phyloP scores from a whole-genome alignment of 2,113 vertebrate species.

The Fulica atra region DNA sequence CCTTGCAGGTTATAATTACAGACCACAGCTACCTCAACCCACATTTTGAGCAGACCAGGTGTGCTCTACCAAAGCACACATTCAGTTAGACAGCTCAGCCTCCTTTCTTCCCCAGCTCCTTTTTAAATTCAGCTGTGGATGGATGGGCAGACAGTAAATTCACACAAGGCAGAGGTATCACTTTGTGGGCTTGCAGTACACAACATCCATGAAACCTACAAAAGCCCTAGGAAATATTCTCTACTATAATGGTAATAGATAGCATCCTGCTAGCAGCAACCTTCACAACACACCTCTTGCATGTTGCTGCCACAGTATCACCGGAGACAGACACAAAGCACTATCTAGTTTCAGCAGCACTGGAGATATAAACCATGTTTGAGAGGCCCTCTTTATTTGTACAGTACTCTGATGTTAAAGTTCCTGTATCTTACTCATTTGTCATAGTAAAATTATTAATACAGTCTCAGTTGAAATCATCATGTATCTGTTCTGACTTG shows the following conservation, averaged over 20 bases:
- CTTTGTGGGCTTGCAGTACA: not conserved
- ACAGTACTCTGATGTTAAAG: not conserved
- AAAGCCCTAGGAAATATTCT: not conserved
- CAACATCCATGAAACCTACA: not conserved
- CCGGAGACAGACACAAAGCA: not conserved
- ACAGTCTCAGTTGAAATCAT: not conserved
- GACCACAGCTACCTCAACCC: not conserved
- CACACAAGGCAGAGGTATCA: not conserved
- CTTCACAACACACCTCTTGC: not conserved
- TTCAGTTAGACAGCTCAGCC: not conserved
- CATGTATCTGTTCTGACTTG: not conserved
- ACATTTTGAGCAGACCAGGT: constrained; percentile 22
- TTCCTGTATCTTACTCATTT: not conserved
- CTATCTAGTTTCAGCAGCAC: not conserved
- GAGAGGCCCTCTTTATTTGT: not conserved
- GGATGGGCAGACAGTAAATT: not conserved
- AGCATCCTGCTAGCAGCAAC: not conserved
- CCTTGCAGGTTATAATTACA: constrained; percentile 26
- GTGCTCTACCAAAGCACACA: not conserved
- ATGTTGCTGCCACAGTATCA: not conserved
- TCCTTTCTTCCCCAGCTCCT: not conserved
- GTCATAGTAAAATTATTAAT: not conserved
- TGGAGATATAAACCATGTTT: not conserved
- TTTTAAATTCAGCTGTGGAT: not conserved
- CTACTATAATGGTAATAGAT: not conserved